Percentiles rank a stretch among this genome's conserved stretches.
These are phyloP conservation scores for Thysanoteuthis rhombus DNA, from an alignment of 2,888 invertebrate species.

Conservation along the genomic window DNA sequence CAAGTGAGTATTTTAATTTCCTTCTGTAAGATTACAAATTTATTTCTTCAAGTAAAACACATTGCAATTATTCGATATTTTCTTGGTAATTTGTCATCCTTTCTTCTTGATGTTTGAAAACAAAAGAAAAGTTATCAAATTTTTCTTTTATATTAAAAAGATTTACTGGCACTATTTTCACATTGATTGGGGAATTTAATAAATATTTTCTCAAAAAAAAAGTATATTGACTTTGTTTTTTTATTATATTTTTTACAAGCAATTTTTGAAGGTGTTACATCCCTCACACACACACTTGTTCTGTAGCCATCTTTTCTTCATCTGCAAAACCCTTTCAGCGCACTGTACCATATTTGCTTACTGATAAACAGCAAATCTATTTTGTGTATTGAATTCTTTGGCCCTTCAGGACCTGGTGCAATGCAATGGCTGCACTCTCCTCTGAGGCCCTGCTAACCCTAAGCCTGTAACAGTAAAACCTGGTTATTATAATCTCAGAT, in stretches of 20 bases:
- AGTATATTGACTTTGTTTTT: background rate
- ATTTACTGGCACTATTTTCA: background rate
- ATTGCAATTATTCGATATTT: background rate
- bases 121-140: background rate
- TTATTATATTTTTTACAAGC: background rate
- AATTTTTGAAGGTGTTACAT: too few species aligned
- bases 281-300: too few species aligned
- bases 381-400: too few species aligned
- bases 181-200: constrained; percentile 12
- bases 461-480: too few species aligned
- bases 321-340: too few species aligned
- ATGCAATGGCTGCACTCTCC: too few species aligned
- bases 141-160: background rate
- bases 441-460: too few species aligned
- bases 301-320: too few species aligned
- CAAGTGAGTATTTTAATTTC: background rate
- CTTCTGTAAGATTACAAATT: background rate
- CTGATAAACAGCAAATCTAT: too few species aligned
- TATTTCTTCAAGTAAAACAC: background rate
- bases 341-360: too few species aligned
- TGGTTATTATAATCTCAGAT: too few species aligned
- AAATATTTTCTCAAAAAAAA: background rate
- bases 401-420: too few species aligned
- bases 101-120: background rate
- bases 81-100: background rate